Base-by-base conservation (phyloP, 2,797 vertebrate genomes). In the Carapus acus region DNA sequence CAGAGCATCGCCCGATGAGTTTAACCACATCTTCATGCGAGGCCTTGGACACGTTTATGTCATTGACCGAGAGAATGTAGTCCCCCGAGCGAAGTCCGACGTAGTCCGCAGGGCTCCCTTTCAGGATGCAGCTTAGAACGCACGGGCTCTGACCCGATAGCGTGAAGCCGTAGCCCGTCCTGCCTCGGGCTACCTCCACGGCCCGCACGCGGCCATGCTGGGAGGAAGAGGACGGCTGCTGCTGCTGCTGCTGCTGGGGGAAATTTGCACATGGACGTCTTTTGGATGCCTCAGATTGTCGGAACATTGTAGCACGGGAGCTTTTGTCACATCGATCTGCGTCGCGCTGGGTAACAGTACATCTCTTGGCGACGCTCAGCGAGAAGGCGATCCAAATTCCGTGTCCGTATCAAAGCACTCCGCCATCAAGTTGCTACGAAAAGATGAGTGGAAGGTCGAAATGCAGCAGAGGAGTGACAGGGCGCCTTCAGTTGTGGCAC, bases 11-110 rank as follows among this genome's bases (percentile, higher is more conserved):
- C 44, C 96, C 96, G 1, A 99, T 93, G 16, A 99, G 80, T 57
- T 98, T 96, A 41, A 98, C 94, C 8, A 99, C 95, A 17, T 99
- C 96, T 74, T 98, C 96, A 1, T 98, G 95, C 1, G 93, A 97
- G 0, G 96, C 96, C 58, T 89, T 92, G 57, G 89, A 93, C 73
- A 99, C 94, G 0, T 92, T 94, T 66, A 94, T 97, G 63, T 97
- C 94, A 6, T 99, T 98, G 54, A 99, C 87, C 0, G 90, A 91
- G 34, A 97, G 85, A 61, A 99, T 92, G 70, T 91, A 90, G 79
- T 98, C 94, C 29, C 96, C 96, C 0, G 94, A 87, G 6, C 89
- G 90, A 56, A 99, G 87, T 13, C 94, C 94, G 0, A 96, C 91
- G 4, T 92, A 92, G 73, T 97, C 93, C 0, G 96, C 93, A 0